A percentile compares a stretch with the other conserved stretches of the same genome.
These are phyloP conservation scores for Malurus elegans DNA, from an alignment of 2,113 vertebrate genomes.

Conservation along the genomic window DNA sequence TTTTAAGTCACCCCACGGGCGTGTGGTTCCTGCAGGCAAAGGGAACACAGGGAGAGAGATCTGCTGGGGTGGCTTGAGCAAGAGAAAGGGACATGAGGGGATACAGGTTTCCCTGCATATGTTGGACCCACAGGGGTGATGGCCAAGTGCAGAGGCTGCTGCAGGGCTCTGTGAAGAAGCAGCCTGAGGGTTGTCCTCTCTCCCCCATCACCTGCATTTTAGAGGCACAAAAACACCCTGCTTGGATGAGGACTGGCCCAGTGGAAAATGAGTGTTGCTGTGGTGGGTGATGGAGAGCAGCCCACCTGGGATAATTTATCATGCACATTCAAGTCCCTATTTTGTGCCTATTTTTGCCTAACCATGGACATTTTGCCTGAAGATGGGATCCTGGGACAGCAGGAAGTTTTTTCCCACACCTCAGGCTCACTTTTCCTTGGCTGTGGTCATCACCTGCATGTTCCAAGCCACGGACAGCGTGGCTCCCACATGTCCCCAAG, in stretches of 20 bases:
- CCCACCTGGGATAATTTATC: neutral
- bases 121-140: neutral
- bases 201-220: neutral
- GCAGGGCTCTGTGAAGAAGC: neutral
- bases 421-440: neutral
- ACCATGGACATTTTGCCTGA: neutral
- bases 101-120: fast-evolving
- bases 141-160: neutral
- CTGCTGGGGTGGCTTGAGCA: neutral
- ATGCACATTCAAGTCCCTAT: fast-evolving
- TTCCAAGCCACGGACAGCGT: neutral
- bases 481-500: neutral
- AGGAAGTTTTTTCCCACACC: neutral
- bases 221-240: neutral
- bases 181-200: neutral
- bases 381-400: neutral
- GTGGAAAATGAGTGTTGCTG: neutral
- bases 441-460: neutral
- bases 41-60: neutral
- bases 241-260: neutral
- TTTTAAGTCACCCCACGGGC: fast-evolving
- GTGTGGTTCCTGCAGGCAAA: neutral
- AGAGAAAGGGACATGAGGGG: neutral
- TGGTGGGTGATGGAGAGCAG: neutral
- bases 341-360: neutral